Conservation (phyloP, 35 echinoderm and acorn worm species). For the Amphiura filiformis region DNA sequence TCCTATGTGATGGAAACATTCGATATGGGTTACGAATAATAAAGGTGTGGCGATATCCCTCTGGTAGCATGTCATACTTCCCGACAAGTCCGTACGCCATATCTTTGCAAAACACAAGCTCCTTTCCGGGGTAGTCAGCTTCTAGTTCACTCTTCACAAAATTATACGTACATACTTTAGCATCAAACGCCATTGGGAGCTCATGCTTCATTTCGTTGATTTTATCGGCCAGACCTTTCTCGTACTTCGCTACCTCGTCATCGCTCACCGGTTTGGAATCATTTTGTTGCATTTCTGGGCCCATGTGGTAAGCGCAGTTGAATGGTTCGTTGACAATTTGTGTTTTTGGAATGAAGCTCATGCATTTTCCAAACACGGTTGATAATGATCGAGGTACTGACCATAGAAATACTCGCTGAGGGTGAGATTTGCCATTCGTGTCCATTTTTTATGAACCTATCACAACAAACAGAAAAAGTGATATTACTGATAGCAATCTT, state of each 20-base stretch:
- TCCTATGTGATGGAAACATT: slow-evolving; percentile 13
- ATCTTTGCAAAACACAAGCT: slow-evolving; percentile 19
- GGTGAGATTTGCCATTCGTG: too few relatives aligned
- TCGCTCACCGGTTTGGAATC: too few relatives aligned
- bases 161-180: not conserved
- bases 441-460: too few relatives aligned
- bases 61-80: slow-evolving; percentile 4
- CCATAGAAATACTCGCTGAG: not conserved
- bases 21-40: too few relatives aligned
- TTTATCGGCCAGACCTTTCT: too few relatives aligned
- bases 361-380: too few relatives aligned
- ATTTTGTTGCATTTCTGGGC: too few relatives aligned
- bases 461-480: too few relatives aligned
- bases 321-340: not conserved
- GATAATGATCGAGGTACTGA: not conserved
- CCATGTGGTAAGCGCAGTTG: not conserved
- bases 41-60: slow-evolving; percentile 10
- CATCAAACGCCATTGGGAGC: not conserved
- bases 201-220: too few relatives aligned
- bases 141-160: not conserved
- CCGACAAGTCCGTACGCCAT: too few relatives aligned
- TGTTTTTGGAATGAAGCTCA: not conserved
- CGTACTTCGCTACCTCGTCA: too few relatives aligned
- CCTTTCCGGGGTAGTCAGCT: not conserved
- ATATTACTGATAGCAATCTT: too few relatives aligned